phyloP scores from a whole-genome alignment of 1,140 invertebrate species.

The Tigriopus japonicus region DNA sequence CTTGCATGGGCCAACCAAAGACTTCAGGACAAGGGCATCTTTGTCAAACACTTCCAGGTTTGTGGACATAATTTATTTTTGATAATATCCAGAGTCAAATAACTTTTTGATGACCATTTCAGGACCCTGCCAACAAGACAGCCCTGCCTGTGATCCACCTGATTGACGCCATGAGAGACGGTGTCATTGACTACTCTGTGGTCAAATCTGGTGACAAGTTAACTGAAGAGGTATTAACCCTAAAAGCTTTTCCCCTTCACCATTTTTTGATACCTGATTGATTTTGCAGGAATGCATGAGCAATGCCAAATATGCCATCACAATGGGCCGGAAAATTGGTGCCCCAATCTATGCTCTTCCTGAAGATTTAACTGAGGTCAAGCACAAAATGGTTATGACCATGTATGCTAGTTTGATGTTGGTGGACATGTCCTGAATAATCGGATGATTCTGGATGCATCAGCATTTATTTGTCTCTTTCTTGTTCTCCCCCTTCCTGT shows the following conservation, averaged over 20 bases:
- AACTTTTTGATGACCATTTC: neutral
- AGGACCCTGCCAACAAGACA: constrained; percentile 26
- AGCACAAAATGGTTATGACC: constrained; percentile 14
- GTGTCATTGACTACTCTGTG: constrained; percentile 79
- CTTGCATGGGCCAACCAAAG: constrained; percentile 94
- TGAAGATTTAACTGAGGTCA: constrained; percentile 59
- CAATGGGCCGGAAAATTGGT: constrained; percentile 88
- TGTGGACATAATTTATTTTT: neutral
- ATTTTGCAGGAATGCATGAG: constrained; percentile 61
- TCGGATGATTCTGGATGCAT: no score
- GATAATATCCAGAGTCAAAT: no score
- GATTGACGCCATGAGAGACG: constrained; percentile 89
- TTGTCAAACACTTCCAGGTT: constrained; percentile 60
- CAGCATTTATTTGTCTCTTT: no score
- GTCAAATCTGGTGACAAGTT: constrained; percentile 48
- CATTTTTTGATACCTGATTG: constrained; percentile 15
- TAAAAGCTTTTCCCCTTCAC: neutral
- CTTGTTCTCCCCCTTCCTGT: no score
- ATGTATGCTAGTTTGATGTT: constrained; percentile 14
- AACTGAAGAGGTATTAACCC: constrained; percentile 45
- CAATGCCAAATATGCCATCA: constrained; percentile 97
- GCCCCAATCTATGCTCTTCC: constrained; percentile 92
- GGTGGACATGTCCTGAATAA: neutral
- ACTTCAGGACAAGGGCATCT: constrained; percentile 49
- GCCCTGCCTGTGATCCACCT: constrained; percentile 79